A percentile compares a stretch with the other conserved stretches of the same genome.
Conservation (phyloP, 2,888 invertebrate genomes). For the Spodoptera littoralis region DNA sequence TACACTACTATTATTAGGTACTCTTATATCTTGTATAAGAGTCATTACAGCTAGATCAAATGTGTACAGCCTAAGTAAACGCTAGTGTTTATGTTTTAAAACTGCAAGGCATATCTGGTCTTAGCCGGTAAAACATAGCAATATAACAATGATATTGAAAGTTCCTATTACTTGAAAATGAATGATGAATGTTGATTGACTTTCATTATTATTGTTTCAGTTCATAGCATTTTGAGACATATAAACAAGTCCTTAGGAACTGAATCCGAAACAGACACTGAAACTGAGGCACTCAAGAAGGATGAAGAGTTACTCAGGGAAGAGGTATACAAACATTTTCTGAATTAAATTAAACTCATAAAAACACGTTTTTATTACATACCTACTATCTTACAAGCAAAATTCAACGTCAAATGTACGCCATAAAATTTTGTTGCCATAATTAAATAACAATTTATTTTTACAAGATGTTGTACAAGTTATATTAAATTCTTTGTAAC, state of each 20-base stretch:
- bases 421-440: slow-evolving; percentile 14
- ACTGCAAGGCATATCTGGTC: too few species aligned
- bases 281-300: slow-evolving; percentile 45
- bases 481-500: slow-evolving; percentile 68
- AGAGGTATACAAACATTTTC: slow-evolving; percentile 55
- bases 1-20: too few species aligned
- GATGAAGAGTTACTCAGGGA: slow-evolving; percentile 62
- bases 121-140: too few species aligned
- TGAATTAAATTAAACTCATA: not conserved
- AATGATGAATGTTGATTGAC: too few species aligned
- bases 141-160: too few species aligned
- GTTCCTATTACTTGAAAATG: too few species aligned
- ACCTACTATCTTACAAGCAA: slow-evolving; percentile 4
- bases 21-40: too few species aligned
- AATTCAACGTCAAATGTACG: not conserved
- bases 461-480: slow-evolving; percentile 56
- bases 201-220: slow-evolving; percentile 52
- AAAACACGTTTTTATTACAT: slow-evolving; percentile 9
- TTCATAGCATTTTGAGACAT: slow-evolving; percentile 53
- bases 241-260: slow-evolving; percentile 59
- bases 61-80: too few species aligned
- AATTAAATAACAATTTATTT: slow-evolving; percentile 38
- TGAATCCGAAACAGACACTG: slow-evolving; percentile 5
- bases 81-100: too few species aligned
- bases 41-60: too few species aligned